Conservation (phyloP, 2,888 invertebrate species). For the Trachelus iudaicus region DNA sequence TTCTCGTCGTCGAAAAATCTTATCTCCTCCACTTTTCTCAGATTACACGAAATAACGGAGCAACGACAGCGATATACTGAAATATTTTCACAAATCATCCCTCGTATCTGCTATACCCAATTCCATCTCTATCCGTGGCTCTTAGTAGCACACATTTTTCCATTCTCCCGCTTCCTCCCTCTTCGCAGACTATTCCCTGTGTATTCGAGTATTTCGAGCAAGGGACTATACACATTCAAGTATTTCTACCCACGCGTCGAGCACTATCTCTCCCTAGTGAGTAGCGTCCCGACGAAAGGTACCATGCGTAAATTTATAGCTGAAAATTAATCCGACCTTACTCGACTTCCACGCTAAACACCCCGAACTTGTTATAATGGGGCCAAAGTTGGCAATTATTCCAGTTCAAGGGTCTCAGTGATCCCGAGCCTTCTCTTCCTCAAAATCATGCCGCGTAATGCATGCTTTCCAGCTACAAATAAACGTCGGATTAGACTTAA, state of each 20-base stretch:
- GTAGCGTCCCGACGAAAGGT: not conserved
- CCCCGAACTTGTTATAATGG: conserved; percentile 7
- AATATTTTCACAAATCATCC: not conserved
- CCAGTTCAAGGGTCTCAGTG: conserved; percentile 22
- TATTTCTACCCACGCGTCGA: not conserved
- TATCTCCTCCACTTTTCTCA: not conserved
- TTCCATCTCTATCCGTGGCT: not conserved
- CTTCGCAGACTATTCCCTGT: not conserved
- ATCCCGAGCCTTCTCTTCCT: conserved; percentile 5
- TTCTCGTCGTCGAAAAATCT: not conserved
- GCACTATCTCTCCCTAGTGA: not conserved
- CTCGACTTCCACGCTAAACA: conserved; percentile 3
- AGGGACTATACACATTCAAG: not conserved
- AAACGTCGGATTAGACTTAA: conserved; percentile 44
- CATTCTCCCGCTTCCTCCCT: not conserved
- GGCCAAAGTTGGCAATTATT: conserved; percentile 31
- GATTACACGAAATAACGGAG: not conserved
- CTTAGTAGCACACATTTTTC: not conserved
- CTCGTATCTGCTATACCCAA: not conserved
- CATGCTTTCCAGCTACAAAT: conserved; percentile 31
- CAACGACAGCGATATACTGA: not conserved
- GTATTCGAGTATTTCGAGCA: not conserved
- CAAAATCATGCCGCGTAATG: not conserved
- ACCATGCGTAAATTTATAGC: conserved; percentile 9
- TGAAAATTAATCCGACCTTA: conserved; percentile 5